Evolutionary conservation across 2,797 vertebrate species (phyloP).

Genomic region (Xenops minutus): DNA sequence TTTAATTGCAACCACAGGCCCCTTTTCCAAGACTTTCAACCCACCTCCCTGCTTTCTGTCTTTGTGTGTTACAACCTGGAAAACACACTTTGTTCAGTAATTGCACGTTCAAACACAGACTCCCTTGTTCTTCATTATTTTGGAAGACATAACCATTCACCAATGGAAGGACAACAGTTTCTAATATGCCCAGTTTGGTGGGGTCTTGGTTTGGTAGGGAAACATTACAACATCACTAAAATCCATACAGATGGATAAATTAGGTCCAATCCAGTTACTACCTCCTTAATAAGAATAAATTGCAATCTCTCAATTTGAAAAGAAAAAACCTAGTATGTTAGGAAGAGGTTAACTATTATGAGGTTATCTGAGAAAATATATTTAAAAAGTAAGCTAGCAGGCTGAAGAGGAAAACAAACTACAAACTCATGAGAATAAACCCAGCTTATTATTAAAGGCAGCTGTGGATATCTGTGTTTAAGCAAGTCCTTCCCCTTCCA

Average conservation of each 20-base stretch:
- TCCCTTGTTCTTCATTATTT: background rate
- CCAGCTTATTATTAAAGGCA: background rate
- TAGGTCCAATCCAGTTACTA: background rate
- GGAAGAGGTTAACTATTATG: background rate
- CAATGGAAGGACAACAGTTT: background rate
- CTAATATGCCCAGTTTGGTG: too few species aligned
- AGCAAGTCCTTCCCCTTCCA: background rate
- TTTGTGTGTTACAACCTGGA: background rate
- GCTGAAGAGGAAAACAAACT: background rate
- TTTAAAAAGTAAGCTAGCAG: background rate
- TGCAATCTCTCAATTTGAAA: background rate
- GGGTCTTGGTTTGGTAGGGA: background rate
- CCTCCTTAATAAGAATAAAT: background rate
- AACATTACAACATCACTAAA: background rate
- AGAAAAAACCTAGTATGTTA: background rate
- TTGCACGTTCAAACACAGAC: background rate
- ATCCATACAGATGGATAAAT: background rate
- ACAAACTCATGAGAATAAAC: background rate
- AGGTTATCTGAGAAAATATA: background rate
- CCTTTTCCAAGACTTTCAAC: background rate
- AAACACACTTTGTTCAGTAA: accelerated
- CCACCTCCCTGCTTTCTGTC: background rate
- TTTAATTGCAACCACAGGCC: accelerated
- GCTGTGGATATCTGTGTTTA: background rate
- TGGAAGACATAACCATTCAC: background rate